Base-by-base conservation (phyloP, 2,797 vertebrate genomes). In the Okamejei kenojei region DNA sequence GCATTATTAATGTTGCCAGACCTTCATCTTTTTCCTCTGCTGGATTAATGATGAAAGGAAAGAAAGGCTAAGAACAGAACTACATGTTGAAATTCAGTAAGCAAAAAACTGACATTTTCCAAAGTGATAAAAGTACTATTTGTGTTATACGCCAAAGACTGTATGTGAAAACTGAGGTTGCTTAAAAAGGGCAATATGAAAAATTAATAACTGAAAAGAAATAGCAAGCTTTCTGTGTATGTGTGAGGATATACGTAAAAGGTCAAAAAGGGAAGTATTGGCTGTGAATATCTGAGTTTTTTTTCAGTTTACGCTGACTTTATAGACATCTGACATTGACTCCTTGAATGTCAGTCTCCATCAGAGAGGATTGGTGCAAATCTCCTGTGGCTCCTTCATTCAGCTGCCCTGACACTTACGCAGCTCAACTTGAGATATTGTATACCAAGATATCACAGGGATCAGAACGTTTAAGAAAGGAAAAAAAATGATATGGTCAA, bases 171-270 rank as follows among this genome's bases (percentile, higher is more conserved):
- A 84, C 61, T 26, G 80, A 19, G n/a, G 82, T 68, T 88, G 32
- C 23, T n/a, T 88, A 88, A 88, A 88, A 88, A 88, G n/a, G 63
- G 84, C 84, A 68, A 68, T 32, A 88, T 88, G 63, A 88, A 88
- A 88, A 88, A 88, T 88, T 68, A 88, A 88, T 88, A 84, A 84
- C 61, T 88, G 15, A 88, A 21, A 88, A 88, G 63, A 88, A 88
- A 88, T 68, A 32, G 61, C 84, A 68, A 88, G 61, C 84, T 88
- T 88, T 68, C 19, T 63, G 13, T 88, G 61, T 19, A 35, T 88
- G 61, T 68, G 17, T 68, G 84, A 61, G 84, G 68, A 68, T 88
- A 68, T 68, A 68, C 61, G 45, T 2, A 35, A 88, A 88, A 88
- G 84, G 84, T 88, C 84, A 88, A 88, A 88, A 68, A 88, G n/a